Conservation (phyloP, 2,797 vertebrate species). For the Ispidina lecontei region DNA sequence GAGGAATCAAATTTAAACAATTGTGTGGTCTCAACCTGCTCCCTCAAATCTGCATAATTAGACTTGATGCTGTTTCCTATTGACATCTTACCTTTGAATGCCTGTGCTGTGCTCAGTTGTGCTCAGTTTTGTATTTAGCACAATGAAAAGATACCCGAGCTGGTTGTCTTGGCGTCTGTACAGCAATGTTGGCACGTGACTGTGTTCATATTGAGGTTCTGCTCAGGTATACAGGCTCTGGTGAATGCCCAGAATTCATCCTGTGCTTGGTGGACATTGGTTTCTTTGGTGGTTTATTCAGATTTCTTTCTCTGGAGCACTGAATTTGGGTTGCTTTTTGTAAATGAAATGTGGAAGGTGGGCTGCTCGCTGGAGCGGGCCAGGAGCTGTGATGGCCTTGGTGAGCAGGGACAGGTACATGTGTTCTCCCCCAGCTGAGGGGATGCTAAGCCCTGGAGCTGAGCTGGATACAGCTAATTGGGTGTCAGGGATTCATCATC, state of each 20-base stretch:
- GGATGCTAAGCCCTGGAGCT: background rate
- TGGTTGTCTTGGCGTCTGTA: accelerated
- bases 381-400: background rate
- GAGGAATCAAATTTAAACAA: accelerated
- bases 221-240: accelerated
- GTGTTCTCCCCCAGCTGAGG: background rate
- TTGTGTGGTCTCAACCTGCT: accelerated
- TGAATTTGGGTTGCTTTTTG: background rate
- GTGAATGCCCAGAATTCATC: accelerated
- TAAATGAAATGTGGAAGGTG: accelerated
- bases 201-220: accelerated
- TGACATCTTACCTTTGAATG: background rate
- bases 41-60: background rate
- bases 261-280: accelerated
- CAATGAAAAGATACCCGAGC: accelerated
- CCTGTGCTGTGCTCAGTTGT: accelerated
- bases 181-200: accelerated
- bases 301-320: background rate
- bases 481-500: background rate
- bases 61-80: background rate
- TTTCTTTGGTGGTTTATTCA: background rate
- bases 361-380: accelerated
- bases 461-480: background rate
- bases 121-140: accelerated
- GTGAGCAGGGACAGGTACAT: accelerated